Percentiles rank a stretch among this genome's conserved stretches.
Conservation (phyloP, 2,797 vertebrate species). For the Leptoclinus maculatus region DNA sequence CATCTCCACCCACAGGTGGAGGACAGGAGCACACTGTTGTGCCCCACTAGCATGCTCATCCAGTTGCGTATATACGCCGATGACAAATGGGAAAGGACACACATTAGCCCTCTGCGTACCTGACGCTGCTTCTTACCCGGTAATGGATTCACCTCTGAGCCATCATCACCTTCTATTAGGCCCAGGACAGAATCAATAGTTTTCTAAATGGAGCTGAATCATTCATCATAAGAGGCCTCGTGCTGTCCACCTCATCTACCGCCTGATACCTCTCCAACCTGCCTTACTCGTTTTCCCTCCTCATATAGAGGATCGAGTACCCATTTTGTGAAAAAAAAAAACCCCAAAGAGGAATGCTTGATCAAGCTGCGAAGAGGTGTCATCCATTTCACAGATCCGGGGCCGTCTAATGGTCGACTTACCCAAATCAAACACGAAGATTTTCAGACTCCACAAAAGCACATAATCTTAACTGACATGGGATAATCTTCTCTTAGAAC, state of each 20-base stretch:
- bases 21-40: slow-evolving; percentile 47
- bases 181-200: slow-evolving; percentile 82
- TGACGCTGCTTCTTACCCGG: slow-evolving; percentile 69
- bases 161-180: slow-evolving; percentile 85
- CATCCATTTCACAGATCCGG: slow-evolving; percentile 51
- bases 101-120: slow-evolving; percentile 75
- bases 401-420: slow-evolving; percentile 17
- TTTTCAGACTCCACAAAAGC: slow-evolving; percentile 42
- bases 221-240: slow-evolving; percentile 77
- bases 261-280: slow-evolving; percentile 57
- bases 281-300: slow-evolving; percentile 55
- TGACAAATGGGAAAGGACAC: slow-evolving; percentile 85
- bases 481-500: slow-evolving; percentile 57
- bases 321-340: slow-evolving; percentile 63
- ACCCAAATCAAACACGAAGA: slow-evolving; percentile 32
- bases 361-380: slow-evolving; percentile 47
- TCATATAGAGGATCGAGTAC: slow-evolving; percentile 55
- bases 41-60: slow-evolving; percentile 59
- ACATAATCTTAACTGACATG: slow-evolving; percentile 68
- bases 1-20: slow-evolving; percentile 36
- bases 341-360: slow-evolving; percentile 45
- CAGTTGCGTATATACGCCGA: slow-evolving; percentile 41
- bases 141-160: slow-evolving; percentile 85
- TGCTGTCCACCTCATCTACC: slow-evolving; percentile 55
- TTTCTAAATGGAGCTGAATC: slow-evolving; percentile 82